These are phyloP conservation scores for Trididemnum nubilum DNA, from an alignment of 23 tunicate species.

Conservation along the genomic window DNA sequence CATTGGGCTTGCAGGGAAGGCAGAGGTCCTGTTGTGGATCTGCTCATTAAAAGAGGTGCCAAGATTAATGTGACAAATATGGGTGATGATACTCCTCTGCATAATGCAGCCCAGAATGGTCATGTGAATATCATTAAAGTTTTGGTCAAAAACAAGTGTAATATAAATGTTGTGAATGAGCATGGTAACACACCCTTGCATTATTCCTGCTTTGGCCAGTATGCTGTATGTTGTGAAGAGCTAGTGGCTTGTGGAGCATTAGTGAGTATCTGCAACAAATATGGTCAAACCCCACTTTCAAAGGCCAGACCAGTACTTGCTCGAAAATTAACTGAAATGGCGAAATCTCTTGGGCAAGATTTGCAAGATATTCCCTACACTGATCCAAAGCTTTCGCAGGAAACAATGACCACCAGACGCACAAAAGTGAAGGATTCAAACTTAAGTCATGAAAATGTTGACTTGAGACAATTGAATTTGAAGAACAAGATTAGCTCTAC, in stretches of 20 bases:
- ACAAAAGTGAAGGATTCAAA: conserved; percentile 68
- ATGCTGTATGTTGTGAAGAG: conserved; percentile 77
- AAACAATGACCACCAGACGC: conserved; percentile 51
- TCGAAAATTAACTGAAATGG: conserved; percentile 67
- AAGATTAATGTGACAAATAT: conserved; percentile 85
- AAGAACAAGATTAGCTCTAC: conserved; percentile 78
- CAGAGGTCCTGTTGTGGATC: conserved; percentile 72
- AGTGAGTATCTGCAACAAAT: conserved; percentile 88
- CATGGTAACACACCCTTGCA: conserved; percentile 94
- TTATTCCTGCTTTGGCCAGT: conserved; percentile 92
- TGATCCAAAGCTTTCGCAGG: conserved; percentile 26
- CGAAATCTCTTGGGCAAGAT: conserved; percentile 79
- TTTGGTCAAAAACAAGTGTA: conserved; percentile 69
- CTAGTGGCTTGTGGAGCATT: conserved; percentile 77
- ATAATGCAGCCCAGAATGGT: conserved; percentile 96
- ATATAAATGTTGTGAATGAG: conserved; percentile 89
- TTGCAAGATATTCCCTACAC: conserved; percentile 62
- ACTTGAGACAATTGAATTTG: conserved; percentile 72
- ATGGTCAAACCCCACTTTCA: conserved; percentile 82
- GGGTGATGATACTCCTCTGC: conserved; percentile 99
- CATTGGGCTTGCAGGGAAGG: conserved; percentile 98
- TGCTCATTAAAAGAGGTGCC: conserved; percentile 78
- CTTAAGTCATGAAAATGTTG: conserved; percentile 83
- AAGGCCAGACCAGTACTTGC: conserved; percentile 86
- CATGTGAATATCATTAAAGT: conserved; percentile 70